These are phyloP conservation scores for Erannis defoliaria DNA, from an alignment of 2,888 invertebrate species.

Conservation along the genomic window DNA sequence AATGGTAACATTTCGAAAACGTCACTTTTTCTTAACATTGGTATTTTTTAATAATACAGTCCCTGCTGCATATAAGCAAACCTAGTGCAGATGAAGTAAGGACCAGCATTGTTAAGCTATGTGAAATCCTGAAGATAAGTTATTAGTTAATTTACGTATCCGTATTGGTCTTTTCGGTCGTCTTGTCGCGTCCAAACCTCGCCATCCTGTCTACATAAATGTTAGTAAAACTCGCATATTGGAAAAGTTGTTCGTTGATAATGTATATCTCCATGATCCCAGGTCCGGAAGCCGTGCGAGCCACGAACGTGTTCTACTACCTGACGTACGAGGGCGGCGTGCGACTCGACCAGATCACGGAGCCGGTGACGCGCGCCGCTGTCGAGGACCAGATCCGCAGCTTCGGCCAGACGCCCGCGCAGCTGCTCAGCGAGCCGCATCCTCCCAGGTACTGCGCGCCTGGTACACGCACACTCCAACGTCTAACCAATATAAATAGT, in stretches of 20 bases:
- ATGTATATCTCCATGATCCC: slow-evolving; percentile 9
- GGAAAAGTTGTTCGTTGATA: background rate
- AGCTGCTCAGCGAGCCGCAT: slow-evolving; percentile 99
- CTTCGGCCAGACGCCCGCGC: slow-evolving; percentile 99
- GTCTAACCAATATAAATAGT: too few relatives aligned
- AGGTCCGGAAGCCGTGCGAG: slow-evolving; percentile 98
- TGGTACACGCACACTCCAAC: background rate
- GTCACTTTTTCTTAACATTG: too few relatives aligned
- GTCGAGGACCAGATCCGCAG: slow-evolving; percentile 98
- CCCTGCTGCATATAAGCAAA: too few relatives aligned
- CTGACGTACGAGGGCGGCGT: slow-evolving; percentile 99
- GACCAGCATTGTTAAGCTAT: too few relatives aligned
- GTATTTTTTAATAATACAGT: too few relatives aligned
- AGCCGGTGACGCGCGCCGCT: slow-evolving; percentile 96
- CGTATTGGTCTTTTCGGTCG: too few relatives aligned
- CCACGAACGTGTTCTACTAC: slow-evolving; percentile 99
- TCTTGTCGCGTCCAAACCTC: too few relatives aligned
- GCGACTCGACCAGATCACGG: slow-evolving; percentile 95
- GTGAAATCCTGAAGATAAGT: too few relatives aligned
- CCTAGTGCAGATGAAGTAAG: too few relatives aligned
- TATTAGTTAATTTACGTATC: too few relatives aligned
- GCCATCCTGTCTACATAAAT: background rate
- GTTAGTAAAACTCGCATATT: too few relatives aligned
- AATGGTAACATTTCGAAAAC: too few relatives aligned
- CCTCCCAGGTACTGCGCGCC: slow-evolving; percentile 89